Conservation (phyloP, 2,888 invertebrate genomes). For the Noctua fimbriata region DNA sequence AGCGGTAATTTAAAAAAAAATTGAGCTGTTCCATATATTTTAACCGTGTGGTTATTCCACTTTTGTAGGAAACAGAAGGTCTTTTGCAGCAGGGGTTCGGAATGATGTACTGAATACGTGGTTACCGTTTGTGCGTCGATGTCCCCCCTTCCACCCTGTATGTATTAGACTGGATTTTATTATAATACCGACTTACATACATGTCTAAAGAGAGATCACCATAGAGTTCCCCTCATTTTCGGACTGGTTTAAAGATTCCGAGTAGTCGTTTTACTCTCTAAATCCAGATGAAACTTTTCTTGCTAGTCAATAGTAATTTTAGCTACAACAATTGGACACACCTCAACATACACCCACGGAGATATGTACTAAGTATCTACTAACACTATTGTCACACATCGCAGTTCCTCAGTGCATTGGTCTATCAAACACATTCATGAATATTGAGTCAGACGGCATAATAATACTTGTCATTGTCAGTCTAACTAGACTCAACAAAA, state of each 20-base stretch:
- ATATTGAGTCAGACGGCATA: not conserved
- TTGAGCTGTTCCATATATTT: not conserved
- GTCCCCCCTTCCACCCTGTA: not conserved
- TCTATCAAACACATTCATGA: conserved; percentile 16
- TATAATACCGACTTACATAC: not conserved
- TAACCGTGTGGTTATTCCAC: not conserved
- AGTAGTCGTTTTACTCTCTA: not conserved
- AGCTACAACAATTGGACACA: not conserved
- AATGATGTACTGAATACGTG: not conserved
- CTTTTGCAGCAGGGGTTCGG: not conserved
- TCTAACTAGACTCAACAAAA: conserved; percentile 38
- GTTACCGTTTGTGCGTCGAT: too few species aligned
- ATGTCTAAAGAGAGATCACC: not conserved
- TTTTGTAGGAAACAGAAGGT: not conserved
- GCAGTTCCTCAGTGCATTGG: conserved; percentile 7
- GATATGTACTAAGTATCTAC: not conserved
- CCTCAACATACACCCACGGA: conserved; percentile 13
- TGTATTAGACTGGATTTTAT: not conserved
- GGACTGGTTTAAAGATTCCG: not conserved
- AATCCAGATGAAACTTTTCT: not conserved
- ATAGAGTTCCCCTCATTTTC: not conserved
- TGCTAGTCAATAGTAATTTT: not conserved
- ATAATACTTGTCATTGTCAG: conserved; percentile 25
- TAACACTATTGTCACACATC: not conserved
- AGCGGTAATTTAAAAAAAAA: not conserved